These are phyloP conservation scores for Bugulina stolonifera DNA, from an alignment of 2,888 invertebrate genomes.

Conservation along the genomic window DNA sequence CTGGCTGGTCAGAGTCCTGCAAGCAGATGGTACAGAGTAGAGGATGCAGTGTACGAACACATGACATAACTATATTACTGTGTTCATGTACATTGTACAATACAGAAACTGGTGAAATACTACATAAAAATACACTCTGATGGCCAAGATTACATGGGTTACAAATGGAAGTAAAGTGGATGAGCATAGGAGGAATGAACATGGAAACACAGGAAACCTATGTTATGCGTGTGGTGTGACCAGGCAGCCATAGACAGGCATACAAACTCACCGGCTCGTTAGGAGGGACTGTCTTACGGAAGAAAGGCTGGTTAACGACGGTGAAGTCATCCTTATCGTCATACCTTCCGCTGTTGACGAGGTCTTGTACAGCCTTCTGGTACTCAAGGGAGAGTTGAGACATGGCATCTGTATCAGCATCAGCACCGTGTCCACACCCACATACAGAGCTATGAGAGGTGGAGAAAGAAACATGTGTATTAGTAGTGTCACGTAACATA, in stretches of 20 bases:
- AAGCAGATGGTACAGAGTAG: no score
- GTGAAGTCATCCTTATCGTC: slow-evolving; percentile 38
- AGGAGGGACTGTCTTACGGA: slow-evolving; percentile 35
- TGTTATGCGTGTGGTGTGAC: neutral
- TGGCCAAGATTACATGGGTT: no score
- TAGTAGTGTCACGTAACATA: no score
- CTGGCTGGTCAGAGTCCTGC: slow-evolving; percentile 33
- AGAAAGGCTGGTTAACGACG: slow-evolving; percentile 42
- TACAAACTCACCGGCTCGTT: slow-evolving; percentile 15
- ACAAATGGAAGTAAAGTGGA: no score
- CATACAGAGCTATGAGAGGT: slow-evolving; percentile 12
- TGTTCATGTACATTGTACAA: no score
- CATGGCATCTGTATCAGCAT: neutral
- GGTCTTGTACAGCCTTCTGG: slow-evolving; percentile 32
- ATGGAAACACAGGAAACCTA: neutral
- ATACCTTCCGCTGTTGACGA: slow-evolving; percentile 36
- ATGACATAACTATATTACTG: no score
- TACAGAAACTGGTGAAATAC: no score
- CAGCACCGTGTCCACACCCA: slow-evolving; percentile 11
- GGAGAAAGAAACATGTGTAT: no score
- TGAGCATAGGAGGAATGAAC: neutral
- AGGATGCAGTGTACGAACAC: no score
- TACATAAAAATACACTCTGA: no score
- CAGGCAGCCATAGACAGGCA: neutral
- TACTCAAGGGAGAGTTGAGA: slow-evolving; percentile 30